Conservation (phyloP, 2,797 vertebrate genomes). For the Emys orbicularis region DNA sequence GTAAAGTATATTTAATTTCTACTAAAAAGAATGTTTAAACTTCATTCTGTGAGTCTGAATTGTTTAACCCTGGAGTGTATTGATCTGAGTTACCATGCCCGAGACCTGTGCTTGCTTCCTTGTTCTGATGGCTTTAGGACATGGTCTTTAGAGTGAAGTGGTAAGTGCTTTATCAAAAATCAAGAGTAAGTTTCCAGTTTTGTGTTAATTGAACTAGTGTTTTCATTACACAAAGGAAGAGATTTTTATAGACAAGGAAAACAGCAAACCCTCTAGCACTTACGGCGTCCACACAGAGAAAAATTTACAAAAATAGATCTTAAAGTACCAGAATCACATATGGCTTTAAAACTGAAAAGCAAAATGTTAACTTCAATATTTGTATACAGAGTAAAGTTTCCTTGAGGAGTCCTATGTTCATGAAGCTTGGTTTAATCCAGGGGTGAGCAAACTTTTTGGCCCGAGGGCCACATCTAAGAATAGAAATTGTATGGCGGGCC, state of each 20-base stretch:
- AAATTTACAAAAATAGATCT: not conserved
- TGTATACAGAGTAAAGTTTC: not conserved
- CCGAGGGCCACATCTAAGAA: too few species aligned
- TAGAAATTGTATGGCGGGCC: too few species aligned
- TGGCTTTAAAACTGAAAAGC: not conserved
- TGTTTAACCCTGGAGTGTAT: not conserved
- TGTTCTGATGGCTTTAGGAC: not conserved
- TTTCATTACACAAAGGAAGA: constrained; percentile 12
- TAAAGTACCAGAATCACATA: not conserved
- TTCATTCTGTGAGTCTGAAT: not conserved
- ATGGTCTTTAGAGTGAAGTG: not conserved
- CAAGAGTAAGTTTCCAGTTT: not conserved
- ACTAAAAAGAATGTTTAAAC: not conserved
- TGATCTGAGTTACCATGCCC: not conserved
- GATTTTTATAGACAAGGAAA: not conserved
- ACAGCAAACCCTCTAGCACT: not conserved
- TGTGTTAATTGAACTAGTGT: not conserved
- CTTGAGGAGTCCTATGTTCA: not conserved
- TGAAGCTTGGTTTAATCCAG: not conserved
- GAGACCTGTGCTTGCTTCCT: not conserved
- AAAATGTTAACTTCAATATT: not conserved
- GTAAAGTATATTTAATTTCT: not conserved
- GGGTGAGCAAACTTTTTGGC: too few species aligned
- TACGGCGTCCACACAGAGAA: not conserved
- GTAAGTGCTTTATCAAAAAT: not conserved